Base-by-base conservation (phyloP, 1,140 invertebrate species). In the Arctopsyche grandis region DNA sequence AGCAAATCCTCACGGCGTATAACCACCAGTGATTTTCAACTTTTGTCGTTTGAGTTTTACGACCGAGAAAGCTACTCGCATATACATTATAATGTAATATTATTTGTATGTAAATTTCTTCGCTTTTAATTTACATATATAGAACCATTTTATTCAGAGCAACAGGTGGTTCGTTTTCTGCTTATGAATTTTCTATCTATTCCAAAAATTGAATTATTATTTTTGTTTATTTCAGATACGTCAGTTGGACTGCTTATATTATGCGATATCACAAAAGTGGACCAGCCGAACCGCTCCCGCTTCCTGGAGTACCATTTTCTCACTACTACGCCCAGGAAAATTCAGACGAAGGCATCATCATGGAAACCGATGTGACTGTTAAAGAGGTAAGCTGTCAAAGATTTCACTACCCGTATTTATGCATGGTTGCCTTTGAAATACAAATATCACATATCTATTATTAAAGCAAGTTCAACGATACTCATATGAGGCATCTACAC, bases 241-340 rank as follows among this genome's bases (percentile, higher is more conserved):
- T 96, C 0, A 93, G 92, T 81, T 96, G 95, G 94, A 93, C 92
- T 26, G 93, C 93, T 0, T 94, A 93, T 85, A 84, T 95, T 38
- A 87, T 94, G 78, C 88, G 90, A 3, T 90, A 90, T 52, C 90
- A 89, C 66, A 86, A 90, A 56, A 83, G 85, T 1, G 88, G 87
- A 5, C 87, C 87, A 76, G 87, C 89, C 4, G 91, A 92, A 79
- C 89, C 92, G 0, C 89, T 93, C 22, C 90, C 91, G 38, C 87
- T 95, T 0, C 90, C 93, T 0, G 93, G 93, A 19, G 92, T 92
- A 0, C 95, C 94, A 4, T 95, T 94, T 85, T 92, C 91, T 82
- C 93, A 94, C 80, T 97, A 96, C 85, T 97, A 96, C 85, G 92
- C 94, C 9, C 95, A 96, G 84, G 94, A 96, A 74, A 92, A 91